These are phyloP conservation scores for Craterocephalus amniculus DNA, from an alignment of 2,797 vertebrate genomes.

Conservation along the genomic window DNA sequence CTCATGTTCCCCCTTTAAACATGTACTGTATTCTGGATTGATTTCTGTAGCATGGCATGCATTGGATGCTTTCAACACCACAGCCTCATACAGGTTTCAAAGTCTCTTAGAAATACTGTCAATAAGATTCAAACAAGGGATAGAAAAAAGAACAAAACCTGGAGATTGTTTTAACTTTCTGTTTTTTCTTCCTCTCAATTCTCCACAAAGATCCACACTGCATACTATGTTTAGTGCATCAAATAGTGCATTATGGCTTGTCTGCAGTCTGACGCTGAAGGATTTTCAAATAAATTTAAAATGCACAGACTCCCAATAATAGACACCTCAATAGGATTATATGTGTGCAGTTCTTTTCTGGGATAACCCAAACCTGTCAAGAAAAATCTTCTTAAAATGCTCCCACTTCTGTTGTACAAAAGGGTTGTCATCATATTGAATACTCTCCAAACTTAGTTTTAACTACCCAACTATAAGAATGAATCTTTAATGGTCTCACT, in stretches of 20 bases:
- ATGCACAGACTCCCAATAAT: neutral
- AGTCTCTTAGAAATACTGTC: slow-evolving; percentile 58
- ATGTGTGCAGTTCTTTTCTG: slow-evolving; percentile 9
- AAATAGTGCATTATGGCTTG: slow-evolving; percentile 4
- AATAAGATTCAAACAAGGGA: slow-evolving; percentile 49
- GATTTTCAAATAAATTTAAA: slow-evolving; percentile 2
- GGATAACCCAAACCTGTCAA: slow-evolving; percentile 11
- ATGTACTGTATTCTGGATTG: slow-evolving; percentile 39
- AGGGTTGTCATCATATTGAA: slow-evolving; percentile 4
- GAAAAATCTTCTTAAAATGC: neutral
- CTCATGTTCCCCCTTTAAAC: slow-evolving; percentile 6
- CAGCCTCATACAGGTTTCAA: slow-evolving; percentile 48
- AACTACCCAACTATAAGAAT: slow-evolving; percentile 32
- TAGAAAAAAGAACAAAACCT: slow-evolving; percentile 34
- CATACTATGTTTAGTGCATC: too few species aligned
- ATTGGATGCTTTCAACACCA: slow-evolving; percentile 53
- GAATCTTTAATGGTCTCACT: slow-evolving; percentile 40
- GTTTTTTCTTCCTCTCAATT: slow-evolving; percentile 15
- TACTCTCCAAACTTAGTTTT: slow-evolving; percentile 18
- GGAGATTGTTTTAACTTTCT: slow-evolving; percentile 20
- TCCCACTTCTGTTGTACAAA: neutral
- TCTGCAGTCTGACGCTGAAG: neutral
- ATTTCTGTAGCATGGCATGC: slow-evolving; percentile 29
- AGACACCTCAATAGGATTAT: neutral
- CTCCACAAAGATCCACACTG: slow-evolving; percentile 22